Evolutionary conservation across 2,113 vertebrate genomes (phyloP), one percentile per base, ranked within the genome.

Genomic region (Psophia crepitans): DNA sequence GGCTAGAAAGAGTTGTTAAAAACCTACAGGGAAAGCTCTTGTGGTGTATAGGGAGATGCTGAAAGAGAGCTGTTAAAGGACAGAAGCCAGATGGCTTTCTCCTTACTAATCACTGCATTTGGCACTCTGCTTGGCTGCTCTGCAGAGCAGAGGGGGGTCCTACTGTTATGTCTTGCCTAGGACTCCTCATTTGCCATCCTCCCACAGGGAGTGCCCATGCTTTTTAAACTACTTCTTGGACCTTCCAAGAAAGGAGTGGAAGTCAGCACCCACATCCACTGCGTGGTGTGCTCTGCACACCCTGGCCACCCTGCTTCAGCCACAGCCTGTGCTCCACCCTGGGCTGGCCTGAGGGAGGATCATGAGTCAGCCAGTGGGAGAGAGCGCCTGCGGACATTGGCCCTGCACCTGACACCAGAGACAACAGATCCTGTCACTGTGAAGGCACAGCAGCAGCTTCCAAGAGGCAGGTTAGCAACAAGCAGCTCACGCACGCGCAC

Each of bases 61-160:
- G 51, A 70, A 81, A 84, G 20, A 65, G 58, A 81, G 21, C 22
- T 80, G 64, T 44, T 76, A 14, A 75, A 93, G 74, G 32, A 60
- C 27, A 71, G 64, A 82, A 89, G 39, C 44, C 88, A 83, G 65
- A 60, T 65, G 82, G 53, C 56, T 76, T 81, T 86, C 90, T 81
- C 63, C 64, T 58, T 71, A 44, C 37, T 93, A 46, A 64, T 89
- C 56, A 39, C 74, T 58, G 53, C 23, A 41, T 70, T 75, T 84
- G 77, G 57, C 56, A 84, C 27, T 82, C 60, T 37, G 60, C 68
- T 70, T 84, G 43, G 43, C 37, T 84, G 3, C 33, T 81, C 32
- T 54, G 53, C 8, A 30, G 60, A 64, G 70, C 84, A 89, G 37
- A 69, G 81, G 15, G 81, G 15, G 32, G 35, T 84, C 37, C 87